phyloP scores from a whole-genome alignment of 2,797 vertebrate species.

The Rhabdophis nuchalis region DNA sequence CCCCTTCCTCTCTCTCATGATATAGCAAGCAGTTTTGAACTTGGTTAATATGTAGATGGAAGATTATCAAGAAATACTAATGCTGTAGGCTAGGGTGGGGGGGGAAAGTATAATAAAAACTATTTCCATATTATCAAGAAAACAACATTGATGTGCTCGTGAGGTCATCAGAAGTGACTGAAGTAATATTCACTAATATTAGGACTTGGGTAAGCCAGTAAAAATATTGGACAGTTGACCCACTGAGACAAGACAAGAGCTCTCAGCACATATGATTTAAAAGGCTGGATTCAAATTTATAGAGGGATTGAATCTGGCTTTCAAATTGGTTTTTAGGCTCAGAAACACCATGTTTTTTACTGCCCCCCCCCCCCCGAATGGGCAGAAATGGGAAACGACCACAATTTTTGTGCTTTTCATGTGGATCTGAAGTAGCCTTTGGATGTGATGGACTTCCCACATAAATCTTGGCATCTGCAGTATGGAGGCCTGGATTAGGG shows the following conservation, averaged over 20 bases:
- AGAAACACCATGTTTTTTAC: neutral
- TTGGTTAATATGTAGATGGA: neutral
- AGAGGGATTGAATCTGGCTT: neutral
- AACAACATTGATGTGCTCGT: neutral
- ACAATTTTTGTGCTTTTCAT: neutral
- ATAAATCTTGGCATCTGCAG: neutral
- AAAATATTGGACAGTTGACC: neutral
- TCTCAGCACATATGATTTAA: neutral
- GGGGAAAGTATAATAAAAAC: neutral
- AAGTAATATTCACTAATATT: neutral
- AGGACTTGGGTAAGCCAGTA: neutral
- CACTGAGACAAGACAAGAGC: neutral
- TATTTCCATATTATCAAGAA: neutral
- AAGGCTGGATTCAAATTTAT: neutral
- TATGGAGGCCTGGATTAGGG: neutral
- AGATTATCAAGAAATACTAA: neutral
- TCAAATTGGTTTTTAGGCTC: neutral
- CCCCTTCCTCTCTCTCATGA: neutral
- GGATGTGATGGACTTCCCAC: neutral
- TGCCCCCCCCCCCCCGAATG: neutral
- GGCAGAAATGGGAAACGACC: neutral
- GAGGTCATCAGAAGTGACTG: neutral
- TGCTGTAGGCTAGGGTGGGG: neutral
- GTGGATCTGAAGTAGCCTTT: neutral
- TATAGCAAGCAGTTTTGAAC: neutral